Percentiles rank a stretch among this genome's conserved stretches.
Evolutionary conservation across 2,888 invertebrate species (phyloP).

Genomic region (Podotricha telesiphe): DNA sequence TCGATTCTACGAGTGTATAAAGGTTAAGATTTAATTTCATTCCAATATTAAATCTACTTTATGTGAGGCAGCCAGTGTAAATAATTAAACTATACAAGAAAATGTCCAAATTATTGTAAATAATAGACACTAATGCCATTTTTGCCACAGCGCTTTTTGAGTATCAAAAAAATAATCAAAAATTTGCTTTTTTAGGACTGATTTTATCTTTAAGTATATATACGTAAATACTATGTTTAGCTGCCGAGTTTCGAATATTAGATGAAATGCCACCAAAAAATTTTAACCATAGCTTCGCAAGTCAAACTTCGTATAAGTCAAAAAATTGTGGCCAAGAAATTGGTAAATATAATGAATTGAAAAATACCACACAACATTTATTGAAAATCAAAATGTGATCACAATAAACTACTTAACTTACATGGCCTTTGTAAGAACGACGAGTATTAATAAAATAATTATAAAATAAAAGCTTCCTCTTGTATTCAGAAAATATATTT

Average conservation of each 20-base stretch:
- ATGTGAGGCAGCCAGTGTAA: neutral
- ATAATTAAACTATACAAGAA: neutral
- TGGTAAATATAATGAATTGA: neutral
- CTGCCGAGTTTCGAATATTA: neutral
- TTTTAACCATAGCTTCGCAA: neutral
- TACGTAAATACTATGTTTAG: too few relatives aligned
- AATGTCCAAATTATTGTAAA: neutral
- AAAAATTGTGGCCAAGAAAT: neutral
- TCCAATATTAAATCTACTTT: conserved; percentile 6
- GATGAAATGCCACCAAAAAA: neutral
- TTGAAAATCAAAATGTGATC: neutral
- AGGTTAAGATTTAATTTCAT: conserved; percentile 16
- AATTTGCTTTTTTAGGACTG: too few relatives aligned
- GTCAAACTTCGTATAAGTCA: too few relatives aligned
- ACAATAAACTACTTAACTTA: neutral
- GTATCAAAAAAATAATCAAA: too few relatives aligned
- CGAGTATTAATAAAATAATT: neutral
- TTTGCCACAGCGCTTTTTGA: too few relatives aligned
- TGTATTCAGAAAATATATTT: conserved; percentile 10
- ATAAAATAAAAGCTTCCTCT: conserved; percentile 9
- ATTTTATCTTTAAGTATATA: too few relatives aligned
- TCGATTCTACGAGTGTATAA: conserved; percentile 26
- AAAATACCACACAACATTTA: neutral
- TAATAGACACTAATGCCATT: too few relatives aligned
- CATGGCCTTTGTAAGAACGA: neutral